Evolutionary conservation across 35 echinoderm and acorn worm species (phyloP).

Genomic region (Apostichopus parvimensis): DNA sequence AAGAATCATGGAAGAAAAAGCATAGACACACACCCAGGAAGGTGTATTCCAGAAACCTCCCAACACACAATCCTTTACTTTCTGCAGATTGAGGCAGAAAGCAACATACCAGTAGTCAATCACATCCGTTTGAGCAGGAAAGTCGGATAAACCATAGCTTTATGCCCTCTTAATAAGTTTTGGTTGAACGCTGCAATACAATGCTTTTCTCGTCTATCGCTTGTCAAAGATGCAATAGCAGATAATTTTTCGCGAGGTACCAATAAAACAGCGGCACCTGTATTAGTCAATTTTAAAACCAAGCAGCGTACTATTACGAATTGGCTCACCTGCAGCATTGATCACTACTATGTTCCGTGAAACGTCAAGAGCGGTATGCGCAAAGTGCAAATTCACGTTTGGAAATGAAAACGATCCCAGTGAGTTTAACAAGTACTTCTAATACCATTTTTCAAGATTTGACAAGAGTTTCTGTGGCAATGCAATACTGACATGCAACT

Average conservation of each 20-base stretch:
- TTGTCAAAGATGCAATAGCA: not conserved
- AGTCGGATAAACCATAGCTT: not conserved
- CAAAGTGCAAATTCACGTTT: too few relatives aligned
- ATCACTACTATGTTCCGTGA: too few relatives aligned
- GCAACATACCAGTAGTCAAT: too few relatives aligned
- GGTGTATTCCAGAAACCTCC: not conserved
- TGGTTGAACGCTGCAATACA: slow-evolving; percentile 40
- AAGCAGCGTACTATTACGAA: not conserved
- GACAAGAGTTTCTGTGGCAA: too few relatives aligned
- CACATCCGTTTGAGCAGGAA: too few relatives aligned
- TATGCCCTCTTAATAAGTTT: slow-evolving; percentile 14
- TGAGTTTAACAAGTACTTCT: too few relatives aligned
- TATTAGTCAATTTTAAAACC: not conserved
- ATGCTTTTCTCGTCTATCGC: not conserved
- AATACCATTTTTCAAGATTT: too few relatives aligned
- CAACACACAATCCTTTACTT: not conserved
- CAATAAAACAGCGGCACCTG: not conserved
- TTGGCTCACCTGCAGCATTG: not conserved
- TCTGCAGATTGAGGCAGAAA: too few relatives aligned
- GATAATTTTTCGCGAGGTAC: not conserved
- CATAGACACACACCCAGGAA: not conserved
- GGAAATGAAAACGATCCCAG: too few relatives aligned
- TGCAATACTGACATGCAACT: too few relatives aligned
- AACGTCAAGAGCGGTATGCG: too few relatives aligned
- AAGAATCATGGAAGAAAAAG: slow-evolving; percentile 9